phyloP scores from a whole-genome alignment of 1,140 invertebrate species.

The Dinothrombium tinctorium region DNA sequence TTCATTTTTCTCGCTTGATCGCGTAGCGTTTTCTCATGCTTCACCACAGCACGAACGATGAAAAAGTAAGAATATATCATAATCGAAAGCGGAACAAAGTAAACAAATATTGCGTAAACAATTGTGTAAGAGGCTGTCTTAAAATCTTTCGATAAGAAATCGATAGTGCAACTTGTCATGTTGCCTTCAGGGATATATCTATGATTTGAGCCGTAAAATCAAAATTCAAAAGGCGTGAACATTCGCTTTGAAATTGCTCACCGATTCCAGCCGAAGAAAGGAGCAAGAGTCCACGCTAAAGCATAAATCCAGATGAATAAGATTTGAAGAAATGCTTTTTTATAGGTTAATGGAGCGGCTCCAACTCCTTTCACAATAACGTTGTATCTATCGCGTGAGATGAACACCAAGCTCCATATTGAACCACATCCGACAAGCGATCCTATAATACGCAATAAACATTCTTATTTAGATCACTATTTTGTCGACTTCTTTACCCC shows the following conservation, averaged over 20 bases:
- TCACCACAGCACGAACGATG: conserved; percentile 49
- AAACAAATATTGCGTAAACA: conserved; percentile 40
- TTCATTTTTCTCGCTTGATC: conserved; percentile 68
- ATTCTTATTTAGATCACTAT: not conserved
- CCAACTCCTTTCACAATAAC: conserved; percentile 57
- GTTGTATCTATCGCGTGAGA: conserved; percentile 55
- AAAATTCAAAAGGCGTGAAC: not conserved
- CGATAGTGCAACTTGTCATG: conserved; percentile 59
- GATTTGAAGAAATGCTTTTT: conserved; percentile 38
- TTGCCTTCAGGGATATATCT: conserved; percentile 69
- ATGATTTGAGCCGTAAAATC: not conserved
- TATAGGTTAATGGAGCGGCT: conserved; percentile 40
- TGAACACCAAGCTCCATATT: conserved; percentile 58
- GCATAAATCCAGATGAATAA: conserved; percentile 41
- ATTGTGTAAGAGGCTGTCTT: conserved; percentile 38
- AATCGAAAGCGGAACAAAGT: conserved; percentile 38
- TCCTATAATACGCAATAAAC: conserved; percentile 49
- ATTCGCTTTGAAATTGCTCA: conserved; percentile 7
- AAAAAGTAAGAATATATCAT: conserved; percentile 54
- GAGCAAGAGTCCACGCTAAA: conserved; percentile 38
- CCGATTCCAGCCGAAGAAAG: conserved; percentile 45
- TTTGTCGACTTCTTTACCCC: too few relatives aligned
- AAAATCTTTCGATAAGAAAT: conserved; percentile 40
- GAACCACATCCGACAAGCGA: conserved; percentile 52
- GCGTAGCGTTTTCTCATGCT: conserved; percentile 55